A percentile compares a stretch with the other conserved stretches of the same genome.
Conservation (phyloP, 2,888 invertebrate species). For the Temnothorax ravouxi region DNA sequence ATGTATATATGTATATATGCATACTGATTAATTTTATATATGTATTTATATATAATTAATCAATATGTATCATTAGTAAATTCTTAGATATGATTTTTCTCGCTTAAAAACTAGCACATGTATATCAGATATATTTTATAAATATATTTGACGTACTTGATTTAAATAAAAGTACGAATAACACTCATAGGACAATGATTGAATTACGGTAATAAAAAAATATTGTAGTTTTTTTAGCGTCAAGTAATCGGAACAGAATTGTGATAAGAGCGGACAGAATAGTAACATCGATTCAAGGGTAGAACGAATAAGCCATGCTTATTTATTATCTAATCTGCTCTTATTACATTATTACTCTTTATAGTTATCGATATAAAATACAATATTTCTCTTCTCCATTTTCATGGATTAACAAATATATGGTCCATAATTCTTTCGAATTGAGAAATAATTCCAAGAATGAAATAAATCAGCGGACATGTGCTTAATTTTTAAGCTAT, state of each 20-base stretch:
- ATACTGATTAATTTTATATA: slow-evolving; percentile 30
- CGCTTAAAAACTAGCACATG: slow-evolving; percentile 72
- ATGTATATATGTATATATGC: background rate
- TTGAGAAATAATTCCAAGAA: slow-evolving; percentile 16
- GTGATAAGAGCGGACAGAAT: background rate
- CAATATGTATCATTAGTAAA: slow-evolving; percentile 77
- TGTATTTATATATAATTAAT: slow-evolving; percentile 45
- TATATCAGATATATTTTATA: slow-evolving; percentile 11
- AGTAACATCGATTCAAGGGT: background rate
- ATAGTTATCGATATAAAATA: slow-evolving; percentile 27
- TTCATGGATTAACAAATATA: slow-evolving; percentile 18
- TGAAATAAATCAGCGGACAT: slow-evolving; percentile 16
- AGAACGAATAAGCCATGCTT: background rate
- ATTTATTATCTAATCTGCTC: slow-evolving; percentile 9
- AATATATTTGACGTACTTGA: slow-evolving; percentile 8
- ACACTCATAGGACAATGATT: background rate
- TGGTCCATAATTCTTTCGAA: slow-evolving; percentile 39
- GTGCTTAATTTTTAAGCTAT: slow-evolving; percentile 69
- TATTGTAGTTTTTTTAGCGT: background rate
- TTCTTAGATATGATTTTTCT: slow-evolving; percentile 82
- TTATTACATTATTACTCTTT: background rate
- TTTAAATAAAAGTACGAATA: slow-evolving; percentile 23
- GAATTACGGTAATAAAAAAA: background rate
- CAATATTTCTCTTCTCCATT: background rate
- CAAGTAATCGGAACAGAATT: background rate